These are phyloP conservation scores for Albula glossodonta DNA, from an alignment of 2,113 vertebrate genomes.

Conservation along the genomic window DNA sequence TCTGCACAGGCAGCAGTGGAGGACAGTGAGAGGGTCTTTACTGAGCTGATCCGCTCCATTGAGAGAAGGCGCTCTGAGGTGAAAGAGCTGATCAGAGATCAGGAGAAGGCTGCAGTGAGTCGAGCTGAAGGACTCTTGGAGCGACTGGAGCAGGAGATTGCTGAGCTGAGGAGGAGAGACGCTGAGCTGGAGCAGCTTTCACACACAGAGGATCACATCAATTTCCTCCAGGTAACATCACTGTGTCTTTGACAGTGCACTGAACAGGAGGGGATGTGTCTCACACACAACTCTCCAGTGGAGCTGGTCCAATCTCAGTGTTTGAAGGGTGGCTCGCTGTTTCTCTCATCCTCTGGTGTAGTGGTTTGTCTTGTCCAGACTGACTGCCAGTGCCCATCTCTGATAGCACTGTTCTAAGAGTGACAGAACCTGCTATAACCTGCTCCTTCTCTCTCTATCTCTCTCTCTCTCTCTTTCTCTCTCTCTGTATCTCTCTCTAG, in stretches of 20 bases:
- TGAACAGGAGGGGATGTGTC: no score
- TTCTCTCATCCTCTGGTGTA: neutral
- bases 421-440: no score
- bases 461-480: no score
- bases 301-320: neutral
- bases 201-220: conserved; percentile 46
- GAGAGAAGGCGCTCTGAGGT: conserved; percentile 9
- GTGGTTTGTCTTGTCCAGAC: neutral
- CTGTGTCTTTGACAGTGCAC: neutral
- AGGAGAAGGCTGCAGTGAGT: conserved; percentile 20
- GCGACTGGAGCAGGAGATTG: conserved; percentile 41
- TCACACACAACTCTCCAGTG: neutral
- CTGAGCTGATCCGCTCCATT: conserved; percentile 17
- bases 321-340: neutral
- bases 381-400: neutral
- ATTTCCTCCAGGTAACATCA: conserved; percentile 53
- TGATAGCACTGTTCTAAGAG: no score
- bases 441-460: neutral
- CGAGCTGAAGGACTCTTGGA: conserved; percentile 22
- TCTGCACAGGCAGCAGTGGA: conserved; percentile 15
- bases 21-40: conserved; percentile 12
- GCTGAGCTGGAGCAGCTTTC: conserved; percentile 44
- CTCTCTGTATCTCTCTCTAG: conserved; percentile 4
- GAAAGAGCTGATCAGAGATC: conserved; percentile 11
- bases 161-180: conserved; percentile 40